Percentiles rank a stretch among this genome's conserved stretches.
These are phyloP conservation scores for Myrmecophaga tridactyla DNA, from an alignment of 2,113 vertebrate species.

Conservation along the genomic window DNA sequence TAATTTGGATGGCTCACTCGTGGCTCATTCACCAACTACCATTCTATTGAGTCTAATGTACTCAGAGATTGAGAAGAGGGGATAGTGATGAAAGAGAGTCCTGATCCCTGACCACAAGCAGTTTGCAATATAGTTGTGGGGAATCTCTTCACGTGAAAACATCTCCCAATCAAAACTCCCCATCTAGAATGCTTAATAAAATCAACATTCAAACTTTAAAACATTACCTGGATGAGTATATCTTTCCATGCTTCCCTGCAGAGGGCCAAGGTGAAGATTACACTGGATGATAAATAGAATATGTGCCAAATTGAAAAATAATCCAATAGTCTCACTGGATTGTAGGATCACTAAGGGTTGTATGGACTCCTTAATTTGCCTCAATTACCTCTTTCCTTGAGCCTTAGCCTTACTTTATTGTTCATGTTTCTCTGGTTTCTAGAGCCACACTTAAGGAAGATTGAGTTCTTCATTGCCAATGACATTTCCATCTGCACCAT, in stretches of 20 bases:
- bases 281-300: background rate
- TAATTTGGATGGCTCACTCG: background rate
- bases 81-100: background rate
- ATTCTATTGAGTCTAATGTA: background rate
- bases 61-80: background rate
- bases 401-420: background rate
- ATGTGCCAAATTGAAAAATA: background rate
- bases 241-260: background rate
- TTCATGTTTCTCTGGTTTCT: background rate
- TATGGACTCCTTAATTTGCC: background rate
- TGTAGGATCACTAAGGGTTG: background rate
- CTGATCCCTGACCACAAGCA: background rate
- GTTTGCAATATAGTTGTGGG: background rate
- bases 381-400: background rate
- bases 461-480: background rate
- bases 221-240: background rate
- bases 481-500: background rate
- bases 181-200: background rate
- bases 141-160: background rate
- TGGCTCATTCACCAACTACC: background rate
- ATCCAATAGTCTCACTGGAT: background rate
- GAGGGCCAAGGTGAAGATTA: background rate
- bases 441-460: background rate
- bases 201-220: background rate
- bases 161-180: background rate